phyloP scores from a whole-genome alignment of 1,140 invertebrate species.

The Chironomus striatipennis region DNA sequence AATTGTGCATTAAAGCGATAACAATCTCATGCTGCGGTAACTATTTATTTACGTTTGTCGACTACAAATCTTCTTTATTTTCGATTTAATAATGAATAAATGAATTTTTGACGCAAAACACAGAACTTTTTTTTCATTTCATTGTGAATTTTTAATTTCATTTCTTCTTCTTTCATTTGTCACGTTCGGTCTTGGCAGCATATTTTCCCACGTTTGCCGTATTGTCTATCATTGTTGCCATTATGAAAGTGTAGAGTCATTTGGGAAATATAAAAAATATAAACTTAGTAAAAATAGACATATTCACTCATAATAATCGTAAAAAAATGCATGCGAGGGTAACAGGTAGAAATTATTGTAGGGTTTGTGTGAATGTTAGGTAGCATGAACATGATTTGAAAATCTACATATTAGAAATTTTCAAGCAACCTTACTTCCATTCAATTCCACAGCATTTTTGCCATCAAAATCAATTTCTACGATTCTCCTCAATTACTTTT shows the following conservation, averaged over 20 bases:
- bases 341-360: too few relatives aligned
- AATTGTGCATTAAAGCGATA: neutral
- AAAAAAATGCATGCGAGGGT: too few relatives aligned
- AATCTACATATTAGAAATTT: too few relatives aligned
- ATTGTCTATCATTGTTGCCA: constrained; percentile 6
- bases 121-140: neutral
- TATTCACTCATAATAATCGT: too few relatives aligned
- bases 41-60: neutral
- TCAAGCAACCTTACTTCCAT: too few relatives aligned
- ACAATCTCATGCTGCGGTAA: neutral
- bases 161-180: neutral
- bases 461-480: too few relatives aligned
- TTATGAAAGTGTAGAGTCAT: constrained; percentile 13
- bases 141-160: neutral
- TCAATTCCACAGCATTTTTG: too few relatives aligned
- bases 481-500: too few relatives aligned
- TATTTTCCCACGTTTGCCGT: constrained; percentile 11
- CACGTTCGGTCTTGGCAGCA: neutral
- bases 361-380: too few relatives aligned
- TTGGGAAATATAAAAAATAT: neutral
- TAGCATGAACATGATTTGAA: too few relatives aligned
- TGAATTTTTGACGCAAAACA: neutral
- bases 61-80: neutral
- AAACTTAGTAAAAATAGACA: too few relatives aligned
- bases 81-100: neutral